Base-by-base conservation (phyloP, 2,888 invertebrate species). In the Acheta domesticus region DNA sequence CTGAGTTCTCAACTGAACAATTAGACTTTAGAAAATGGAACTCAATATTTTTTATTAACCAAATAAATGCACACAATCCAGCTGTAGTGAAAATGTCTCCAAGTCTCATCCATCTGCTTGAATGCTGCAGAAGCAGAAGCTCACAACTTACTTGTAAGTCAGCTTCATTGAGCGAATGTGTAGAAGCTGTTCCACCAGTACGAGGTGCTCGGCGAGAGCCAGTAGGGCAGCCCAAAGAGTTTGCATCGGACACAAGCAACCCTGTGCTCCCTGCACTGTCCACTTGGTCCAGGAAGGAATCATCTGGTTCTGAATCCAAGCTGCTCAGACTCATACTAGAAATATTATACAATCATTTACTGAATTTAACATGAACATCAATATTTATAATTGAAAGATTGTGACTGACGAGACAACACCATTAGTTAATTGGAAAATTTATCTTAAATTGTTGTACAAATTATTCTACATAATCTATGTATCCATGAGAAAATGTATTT, bases 91-190 rank as follows among this genome's bases (percentile, higher is more conserved):
- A 36, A 36, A 36, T 36, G 36, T 36, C 36, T 36, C 36, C 36
- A 36, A 36, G 36, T 36, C 3, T 36, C 36, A 36, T 36, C 36
- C 36, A 36, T 36, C 36, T 1, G 36, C 36, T 36, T 36, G 36
- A 36, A 5, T 36, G 36, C 36, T 36, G 8, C 36, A 36, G 36
- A 36, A 5, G 36, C 36, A 5, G 8, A 36, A 36, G 36, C 36
- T 36, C 8, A 8, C 23, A 36, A 36, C 36, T 88, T 86, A 94
- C 94, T 87, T 94, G 94, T 83, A 96, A 89, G 87, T 96, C 95
- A 83, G 94, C 95, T 86, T 96, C 96, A 85, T 96, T 96, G 82
- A 96, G 89, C 1, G 96, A 96, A 86, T 96, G 95, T 3, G 96
- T 95, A 76, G 82, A 82, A 19, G 81, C 80, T 14, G 79, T 73